phyloP scores from a whole-genome alignment of 37 sponge, comb jelly and placozoan genomes.

The Amphimedon queenslandica region DNA sequence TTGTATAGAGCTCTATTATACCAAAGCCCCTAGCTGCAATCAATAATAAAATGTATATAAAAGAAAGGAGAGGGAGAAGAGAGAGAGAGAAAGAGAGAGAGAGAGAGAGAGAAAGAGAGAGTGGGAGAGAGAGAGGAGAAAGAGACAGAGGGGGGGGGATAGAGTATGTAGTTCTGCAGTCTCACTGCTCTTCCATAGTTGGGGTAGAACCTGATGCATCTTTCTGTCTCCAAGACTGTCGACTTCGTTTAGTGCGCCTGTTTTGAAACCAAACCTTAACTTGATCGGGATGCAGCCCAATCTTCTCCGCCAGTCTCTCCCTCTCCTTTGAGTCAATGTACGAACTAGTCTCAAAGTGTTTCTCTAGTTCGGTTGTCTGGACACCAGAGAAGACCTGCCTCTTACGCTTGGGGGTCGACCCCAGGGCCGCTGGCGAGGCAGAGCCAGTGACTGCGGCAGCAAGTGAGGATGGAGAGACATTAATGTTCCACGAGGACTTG shows the following conservation, averaged over 20 bases:
- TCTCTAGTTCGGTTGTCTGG: neutral
- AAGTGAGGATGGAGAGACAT: neutral
- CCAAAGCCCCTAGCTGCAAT: too few relatives aligned
- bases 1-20: too few relatives aligned
- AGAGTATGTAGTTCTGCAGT: too few relatives aligned
- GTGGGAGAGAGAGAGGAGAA: neutral
- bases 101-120: neutral
- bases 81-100: too few relatives aligned
- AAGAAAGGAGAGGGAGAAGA: too few relatives aligned
- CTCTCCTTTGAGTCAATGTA: neutral
- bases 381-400: slow-evolving; percentile 2
- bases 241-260: slow-evolving; percentile 12
- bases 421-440: neutral
- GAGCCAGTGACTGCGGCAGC: neutral
- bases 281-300: slow-evolving; percentile 8
- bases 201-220: too few relatives aligned
- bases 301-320: neutral
- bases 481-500: neutral
- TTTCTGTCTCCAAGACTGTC: neutral
- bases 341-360: neutral
- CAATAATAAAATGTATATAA: too few relatives aligned
- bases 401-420: neutral
- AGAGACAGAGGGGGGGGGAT: neutral
- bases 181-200: neutral
- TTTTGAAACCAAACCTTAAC: slow-evolving; percentile 37